A percentile compares a stretch with the other conserved stretches of the same genome.
Evolutionary conservation across 23 tunicate species (phyloP).

Genomic region (Botrylloides violaceus): DNA sequence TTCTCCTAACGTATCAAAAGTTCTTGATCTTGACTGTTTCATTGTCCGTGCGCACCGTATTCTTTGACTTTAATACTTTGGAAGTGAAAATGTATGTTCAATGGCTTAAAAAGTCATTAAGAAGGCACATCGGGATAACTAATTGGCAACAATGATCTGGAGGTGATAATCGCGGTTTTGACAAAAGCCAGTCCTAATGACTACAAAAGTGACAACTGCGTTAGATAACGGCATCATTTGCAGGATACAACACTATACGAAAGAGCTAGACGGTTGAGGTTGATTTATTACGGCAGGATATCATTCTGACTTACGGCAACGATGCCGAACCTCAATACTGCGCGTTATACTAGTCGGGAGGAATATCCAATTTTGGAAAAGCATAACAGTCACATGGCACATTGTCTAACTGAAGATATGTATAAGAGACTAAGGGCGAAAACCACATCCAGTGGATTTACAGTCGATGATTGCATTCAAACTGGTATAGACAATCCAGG

Average conservation of each 20-base stretch:
- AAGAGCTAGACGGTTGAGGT: no score
- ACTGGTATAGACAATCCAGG: constrained; percentile 94
- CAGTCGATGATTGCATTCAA: constrained; percentile 88
- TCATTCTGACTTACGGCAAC: no score
- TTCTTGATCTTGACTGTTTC: no score
- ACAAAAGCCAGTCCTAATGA: not conserved
- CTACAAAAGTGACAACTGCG: not conserved
- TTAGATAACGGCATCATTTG: not conserved
- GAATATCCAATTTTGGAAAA: constrained; percentile 71
- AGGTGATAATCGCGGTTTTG: not conserved
- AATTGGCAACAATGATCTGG: not conserved
- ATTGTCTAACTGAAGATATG: constrained; percentile 58
- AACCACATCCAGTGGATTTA: constrained; percentile 78
- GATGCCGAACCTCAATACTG: constrained; percentile 61
- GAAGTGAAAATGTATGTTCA: not conserved
- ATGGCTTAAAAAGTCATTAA: not conserved
- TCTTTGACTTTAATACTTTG: no score
- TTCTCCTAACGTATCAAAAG: no score
- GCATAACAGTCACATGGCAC: constrained; percentile 76
- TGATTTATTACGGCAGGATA: not conserved
- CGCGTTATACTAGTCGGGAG: constrained; percentile 73
- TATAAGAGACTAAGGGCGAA: constrained; percentile 60
- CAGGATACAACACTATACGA: no score
- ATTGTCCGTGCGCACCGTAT: no score
- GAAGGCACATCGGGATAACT: not conserved